phyloP scores from a whole-genome alignment of 2,113 vertebrate species.

The Pseudorhombus dupliciocellatus region DNA sequence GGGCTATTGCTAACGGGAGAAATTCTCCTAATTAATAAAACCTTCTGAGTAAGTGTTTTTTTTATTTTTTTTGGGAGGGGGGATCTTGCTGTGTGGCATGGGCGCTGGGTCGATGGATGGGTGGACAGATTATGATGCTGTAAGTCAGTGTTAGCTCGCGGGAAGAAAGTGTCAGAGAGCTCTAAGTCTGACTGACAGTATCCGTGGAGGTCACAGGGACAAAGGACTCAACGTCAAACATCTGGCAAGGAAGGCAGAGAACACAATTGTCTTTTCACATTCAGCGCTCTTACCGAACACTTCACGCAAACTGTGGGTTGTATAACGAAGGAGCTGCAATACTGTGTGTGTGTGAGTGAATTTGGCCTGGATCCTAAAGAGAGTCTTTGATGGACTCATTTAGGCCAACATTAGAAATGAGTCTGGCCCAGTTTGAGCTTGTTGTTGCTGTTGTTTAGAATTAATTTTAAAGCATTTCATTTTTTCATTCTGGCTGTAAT shows the following conservation, averaged over 20 bases:
- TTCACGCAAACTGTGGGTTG: constrained; percentile 36
- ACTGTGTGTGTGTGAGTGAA: constrained; percentile 18
- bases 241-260: constrained; percentile 43
- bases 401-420: constrained; percentile 71
- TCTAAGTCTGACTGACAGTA: constrained; percentile 61
- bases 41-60: constrained; percentile 50
- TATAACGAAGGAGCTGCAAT: constrained; percentile 31
- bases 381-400: constrained; percentile 72
- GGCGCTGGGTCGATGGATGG: constrained; percentile 50
- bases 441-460: constrained; percentile 57
- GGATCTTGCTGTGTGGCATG: constrained; percentile 45
- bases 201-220: constrained; percentile 60
- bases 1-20: constrained; percentile 61
- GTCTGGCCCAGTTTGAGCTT: constrained; percentile 61
- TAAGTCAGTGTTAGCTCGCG: constrained; percentile 62
- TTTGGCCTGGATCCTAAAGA: constrained; percentile 60
- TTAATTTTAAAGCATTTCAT: constrained; percentile 61
- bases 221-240: constrained; percentile 18
- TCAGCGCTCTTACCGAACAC: constrained; percentile 23
- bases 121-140: constrained; percentile 57
- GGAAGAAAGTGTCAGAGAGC: constrained; percentile 52
- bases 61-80: constrained; percentile 29
- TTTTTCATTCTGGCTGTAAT: constrained; percentile 60
- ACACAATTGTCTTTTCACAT: constrained; percentile 56
- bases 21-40: constrained; percentile 64